A percentile compares a stretch with the other conserved stretches of the same genome.
phyloP scores from a whole-genome alignment of 2,113 vertebrate genomes.

The Spermophilus dauricus region DNA sequence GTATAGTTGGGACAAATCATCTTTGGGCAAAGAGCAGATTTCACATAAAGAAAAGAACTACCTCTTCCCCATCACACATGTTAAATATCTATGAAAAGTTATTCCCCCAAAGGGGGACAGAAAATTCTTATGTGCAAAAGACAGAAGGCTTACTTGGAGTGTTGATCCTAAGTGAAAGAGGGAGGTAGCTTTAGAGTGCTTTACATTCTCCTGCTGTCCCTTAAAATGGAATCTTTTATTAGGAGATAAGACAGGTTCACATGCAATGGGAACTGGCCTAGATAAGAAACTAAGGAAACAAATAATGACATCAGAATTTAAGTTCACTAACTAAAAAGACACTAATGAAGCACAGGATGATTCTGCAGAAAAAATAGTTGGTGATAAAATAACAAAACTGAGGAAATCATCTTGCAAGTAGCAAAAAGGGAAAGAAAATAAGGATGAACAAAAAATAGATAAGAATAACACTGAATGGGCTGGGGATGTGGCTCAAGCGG shows the following conservation, averaged over 20 bases:
- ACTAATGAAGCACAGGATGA: neutral
- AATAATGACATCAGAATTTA: neutral
- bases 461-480: neutral
- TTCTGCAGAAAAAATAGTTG: neutral
- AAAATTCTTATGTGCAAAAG: conserved; percentile 24
- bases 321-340: neutral
- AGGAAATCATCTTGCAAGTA: neutral
- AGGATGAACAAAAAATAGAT: neutral
- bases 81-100: conserved; percentile 23
- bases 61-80: too few species aligned
- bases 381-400: neutral
- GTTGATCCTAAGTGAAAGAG: neutral
- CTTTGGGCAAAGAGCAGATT: neutral
- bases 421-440: neutral
- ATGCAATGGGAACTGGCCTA: neutral
- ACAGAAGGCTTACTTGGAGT: neutral
- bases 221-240: neutral
- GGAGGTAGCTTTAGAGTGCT: neutral
- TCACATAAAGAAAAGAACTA: neutral
- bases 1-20: neutral
- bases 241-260: neutral
- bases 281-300: conserved; percentile 4
- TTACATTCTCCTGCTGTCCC: neutral
- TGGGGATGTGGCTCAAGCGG: too few species aligned
- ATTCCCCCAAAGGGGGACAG: neutral